Conservation (phyloP, 2,888 invertebrate species). For the Chrysotoxum bicinctum region DNA sequence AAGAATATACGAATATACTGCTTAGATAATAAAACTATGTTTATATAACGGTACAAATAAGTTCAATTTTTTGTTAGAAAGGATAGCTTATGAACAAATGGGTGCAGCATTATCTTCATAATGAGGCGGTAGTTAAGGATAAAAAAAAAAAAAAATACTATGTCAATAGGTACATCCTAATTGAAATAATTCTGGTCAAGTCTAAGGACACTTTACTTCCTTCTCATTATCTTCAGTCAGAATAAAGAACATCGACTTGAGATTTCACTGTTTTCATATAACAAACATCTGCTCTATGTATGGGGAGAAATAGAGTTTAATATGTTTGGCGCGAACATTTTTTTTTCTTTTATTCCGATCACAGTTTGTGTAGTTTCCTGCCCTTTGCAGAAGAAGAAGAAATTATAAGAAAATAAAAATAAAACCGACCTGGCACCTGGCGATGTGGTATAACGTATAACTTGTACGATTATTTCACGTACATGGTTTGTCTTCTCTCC, state of each 20-base stretch:
- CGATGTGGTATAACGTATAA: conserved; percentile 58
- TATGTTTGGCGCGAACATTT: conserved; percentile 63
- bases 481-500: not conserved
- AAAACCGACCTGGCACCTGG: conserved; percentile 59
- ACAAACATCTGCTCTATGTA: conserved; percentile 65
- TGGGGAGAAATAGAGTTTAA: conserved; percentile 27
- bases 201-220: conserved; percentile 9
- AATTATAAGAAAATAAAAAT: not conserved
- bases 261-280: conserved; percentile 23
- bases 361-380: conserved; percentile 45
- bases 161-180: not conserved
- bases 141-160: not conserved
- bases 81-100: too few relatives aligned
- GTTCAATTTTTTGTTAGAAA: too few relatives aligned
- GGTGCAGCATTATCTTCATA: too few relatives aligned
- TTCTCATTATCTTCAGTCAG: conserved; percentile 27
- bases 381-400: not conserved
- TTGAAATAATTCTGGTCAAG: conserved; percentile 26
- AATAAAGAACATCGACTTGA: conserved; percentile 38
- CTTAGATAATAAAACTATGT: too few relatives aligned
- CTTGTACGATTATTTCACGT: conserved; percentile 55
- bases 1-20: too few relatives aligned
- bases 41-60: too few relatives aligned
- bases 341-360: conserved; percentile 18
- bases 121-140: too few relatives aligned